phyloP scores from a whole-genome alignment of 1,140 invertebrate genomes.

The Lerema accius region DNA sequence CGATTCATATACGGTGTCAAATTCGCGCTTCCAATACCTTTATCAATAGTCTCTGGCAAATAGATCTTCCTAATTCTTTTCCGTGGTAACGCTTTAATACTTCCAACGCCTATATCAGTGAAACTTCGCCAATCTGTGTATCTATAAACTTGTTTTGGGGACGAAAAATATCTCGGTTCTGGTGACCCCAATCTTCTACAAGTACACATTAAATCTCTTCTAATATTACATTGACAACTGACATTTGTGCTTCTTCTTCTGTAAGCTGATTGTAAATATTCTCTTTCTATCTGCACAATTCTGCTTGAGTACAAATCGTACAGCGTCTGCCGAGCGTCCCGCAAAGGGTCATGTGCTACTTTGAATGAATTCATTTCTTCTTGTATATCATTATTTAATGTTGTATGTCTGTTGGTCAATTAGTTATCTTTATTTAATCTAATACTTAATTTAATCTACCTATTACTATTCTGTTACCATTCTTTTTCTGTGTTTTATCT shows the following conservation, averaged over 20 bases:
- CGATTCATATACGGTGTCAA: slow-evolving; percentile 38
- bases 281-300: slow-evolving; percentile 16
- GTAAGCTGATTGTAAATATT: slow-evolving; percentile 23
- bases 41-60: slow-evolving; percentile 55
- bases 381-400: slow-evolving; percentile 59
- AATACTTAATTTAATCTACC: too few relatives aligned
- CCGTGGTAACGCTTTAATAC: slow-evolving; percentile 47
- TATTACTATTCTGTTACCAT: too few relatives aligned
- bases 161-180: slow-evolving; percentile 44
- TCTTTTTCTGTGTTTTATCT: too few relatives aligned
- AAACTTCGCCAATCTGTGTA: slow-evolving; percentile 45
- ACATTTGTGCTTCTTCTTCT: slow-evolving; percentile 38
- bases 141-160: slow-evolving; percentile 44
- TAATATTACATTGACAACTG: slow-evolving; percentile 51
- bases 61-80: slow-evolving; percentile 55
- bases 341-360: slow-evolving; percentile 48
- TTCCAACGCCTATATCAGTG: slow-evolving; percentile 55
- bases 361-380: slow-evolving; percentile 69
- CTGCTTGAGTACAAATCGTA: slow-evolving; percentile 40
- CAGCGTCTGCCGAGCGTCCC: slow-evolving; percentile 28
- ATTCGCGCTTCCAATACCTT: slow-evolving; percentile 52
- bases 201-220: slow-evolving; percentile 47
- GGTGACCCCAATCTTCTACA: slow-evolving; percentile 42
- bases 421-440: too few relatives aligned
- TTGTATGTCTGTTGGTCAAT: slow-evolving; percentile 1